A percentile compares a stretch with the other conserved stretches of the same genome.
Evolutionary conservation across 2,113 vertebrate genomes (phyloP).

Genomic region (Myotis brandtii): DNA sequence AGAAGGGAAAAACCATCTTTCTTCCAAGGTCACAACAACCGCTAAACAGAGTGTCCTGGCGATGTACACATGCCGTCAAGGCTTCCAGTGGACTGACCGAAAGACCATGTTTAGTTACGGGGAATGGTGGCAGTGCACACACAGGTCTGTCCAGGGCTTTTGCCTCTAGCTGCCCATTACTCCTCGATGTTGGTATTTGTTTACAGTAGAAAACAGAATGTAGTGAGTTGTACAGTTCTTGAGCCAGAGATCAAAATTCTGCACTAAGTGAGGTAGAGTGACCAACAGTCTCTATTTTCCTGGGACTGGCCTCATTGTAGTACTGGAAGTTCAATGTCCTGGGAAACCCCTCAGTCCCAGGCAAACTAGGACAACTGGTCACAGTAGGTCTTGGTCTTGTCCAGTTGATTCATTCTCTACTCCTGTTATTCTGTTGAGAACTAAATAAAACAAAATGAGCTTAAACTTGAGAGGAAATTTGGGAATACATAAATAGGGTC

Average conservation of each 20-base stretch:
- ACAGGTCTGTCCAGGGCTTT: neutral
- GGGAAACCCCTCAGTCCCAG: neutral
- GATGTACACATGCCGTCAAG: neutral
- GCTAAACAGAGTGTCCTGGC: neutral
- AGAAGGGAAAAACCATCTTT: slow-evolving; percentile 14
- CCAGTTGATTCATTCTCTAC: neutral
- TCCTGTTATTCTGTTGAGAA: neutral
- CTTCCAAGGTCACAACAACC: neutral
- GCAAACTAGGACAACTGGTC: neutral
- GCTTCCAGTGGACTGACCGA: neutral
- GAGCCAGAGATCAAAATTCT: neutral
- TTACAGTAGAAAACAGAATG: neutral
- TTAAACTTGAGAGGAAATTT: neutral
- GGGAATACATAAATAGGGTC: neutral
- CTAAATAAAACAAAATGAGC: neutral
- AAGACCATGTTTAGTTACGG: neutral
- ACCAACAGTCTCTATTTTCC: neutral
- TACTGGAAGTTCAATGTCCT: neutral
- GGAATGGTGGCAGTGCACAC: neutral
- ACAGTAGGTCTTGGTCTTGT: neutral
- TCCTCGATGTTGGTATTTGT: neutral
- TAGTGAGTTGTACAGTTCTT: neutral
- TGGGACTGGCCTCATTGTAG: too few species aligned
- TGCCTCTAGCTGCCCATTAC: neutral
- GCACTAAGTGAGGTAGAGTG: neutral